These are phyloP conservation scores for Lacanobia oleracea DNA, from an alignment of 2,888 invertebrate genomes.

Conservation along the genomic window DNA sequence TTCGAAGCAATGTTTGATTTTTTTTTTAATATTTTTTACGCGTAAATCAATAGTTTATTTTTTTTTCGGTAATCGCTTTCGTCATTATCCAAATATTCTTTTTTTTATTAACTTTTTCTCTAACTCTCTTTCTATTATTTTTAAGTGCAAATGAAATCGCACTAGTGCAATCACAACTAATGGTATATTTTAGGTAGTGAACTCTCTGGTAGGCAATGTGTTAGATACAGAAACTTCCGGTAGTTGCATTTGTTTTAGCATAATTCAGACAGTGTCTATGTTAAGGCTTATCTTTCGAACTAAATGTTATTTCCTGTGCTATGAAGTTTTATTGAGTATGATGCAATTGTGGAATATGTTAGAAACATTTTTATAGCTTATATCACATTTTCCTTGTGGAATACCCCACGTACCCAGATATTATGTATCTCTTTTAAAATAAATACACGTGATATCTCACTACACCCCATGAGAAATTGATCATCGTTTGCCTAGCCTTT, in stretches of 20 bases:
- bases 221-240: slow-evolving; percentile 22
- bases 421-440: too few species aligned
- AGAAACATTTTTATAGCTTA: neutral
- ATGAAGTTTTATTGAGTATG: slow-evolving; percentile 3
- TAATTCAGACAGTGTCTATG: neutral
- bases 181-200: too few species aligned
- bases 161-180: neutral
- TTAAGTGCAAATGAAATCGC: neutral
- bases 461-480: too few species aligned
- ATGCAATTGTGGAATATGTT: neutral
- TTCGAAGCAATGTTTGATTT: too few species aligned
- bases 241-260: neutral
- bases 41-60: too few species aligned
- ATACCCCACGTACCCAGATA: neutral
- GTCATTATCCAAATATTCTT: neutral
- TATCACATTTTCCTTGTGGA: neutral
- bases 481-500: too few species aligned
- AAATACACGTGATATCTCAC: too few species aligned
- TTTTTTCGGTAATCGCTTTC: neutral
- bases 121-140: too few species aligned
- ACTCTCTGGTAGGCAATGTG: neutral
- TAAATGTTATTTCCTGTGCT: slow-evolving; percentile 27
- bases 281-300: slow-evolving; percentile 32
- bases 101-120: neutral
- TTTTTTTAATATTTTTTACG: too few species aligned